phyloP scores from a whole-genome alignment of 2,888 invertebrate genomes.

The Drymonia ruficornis region DNA sequence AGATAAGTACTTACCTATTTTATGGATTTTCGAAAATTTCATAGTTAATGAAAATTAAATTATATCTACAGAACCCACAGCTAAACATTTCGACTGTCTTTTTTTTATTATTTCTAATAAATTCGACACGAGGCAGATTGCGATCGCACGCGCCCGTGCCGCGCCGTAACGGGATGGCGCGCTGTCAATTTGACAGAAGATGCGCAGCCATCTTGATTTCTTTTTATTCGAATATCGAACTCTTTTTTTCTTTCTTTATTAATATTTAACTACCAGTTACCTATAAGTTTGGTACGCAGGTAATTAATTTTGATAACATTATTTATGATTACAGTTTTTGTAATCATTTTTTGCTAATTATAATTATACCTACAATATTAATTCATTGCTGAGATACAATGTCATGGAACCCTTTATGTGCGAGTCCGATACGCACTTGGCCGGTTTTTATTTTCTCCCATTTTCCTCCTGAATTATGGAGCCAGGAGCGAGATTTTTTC shows the following conservation, averaged over 20 bases:
- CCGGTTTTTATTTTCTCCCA: no score
- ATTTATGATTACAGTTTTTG: no score
- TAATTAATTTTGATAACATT: constrained; percentile 1
- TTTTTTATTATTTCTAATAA: constrained; percentile 11
- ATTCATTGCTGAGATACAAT: neutral
- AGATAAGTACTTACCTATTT: no score
- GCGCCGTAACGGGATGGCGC: constrained; percentile 22
- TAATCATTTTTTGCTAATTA: no score
- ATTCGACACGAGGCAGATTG: constrained; percentile 26
- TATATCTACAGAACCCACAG: constrained; percentile 15
- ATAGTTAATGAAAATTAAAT: neutral
- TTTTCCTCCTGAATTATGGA: no score
- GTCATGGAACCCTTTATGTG: no score
- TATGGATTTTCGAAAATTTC: no score
- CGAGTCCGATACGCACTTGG: no score
- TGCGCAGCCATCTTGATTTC: constrained; percentile 30
- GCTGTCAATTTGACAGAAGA: constrained; percentile 37
- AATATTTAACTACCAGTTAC: neutral
- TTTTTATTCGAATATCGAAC: neutral
- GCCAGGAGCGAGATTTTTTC: no score
- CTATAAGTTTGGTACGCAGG: neutral
- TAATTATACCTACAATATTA: neutral
- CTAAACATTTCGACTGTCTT: constrained; percentile 6
- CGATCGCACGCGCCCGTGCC: constrained; percentile 21
- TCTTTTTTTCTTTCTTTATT: neutral